Evolutionary conservation across 37 sponge, comb jelly and placozoan species (phyloP).

Genomic region (Beroe ovata): DNA sequence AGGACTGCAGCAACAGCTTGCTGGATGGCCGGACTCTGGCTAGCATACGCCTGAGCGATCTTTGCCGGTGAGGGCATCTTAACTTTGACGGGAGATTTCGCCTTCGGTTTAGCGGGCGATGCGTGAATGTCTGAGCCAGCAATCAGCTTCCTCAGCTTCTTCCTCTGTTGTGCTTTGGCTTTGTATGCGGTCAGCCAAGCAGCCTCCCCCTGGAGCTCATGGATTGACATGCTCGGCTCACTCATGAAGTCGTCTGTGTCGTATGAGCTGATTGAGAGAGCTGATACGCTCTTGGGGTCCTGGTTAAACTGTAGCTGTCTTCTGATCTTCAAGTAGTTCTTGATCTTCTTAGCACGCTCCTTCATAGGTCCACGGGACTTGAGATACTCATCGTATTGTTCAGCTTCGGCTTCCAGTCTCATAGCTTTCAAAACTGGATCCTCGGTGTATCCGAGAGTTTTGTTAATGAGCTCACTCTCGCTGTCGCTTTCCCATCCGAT

Average conservation of each 20-base stretch:
- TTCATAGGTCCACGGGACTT: neutral
- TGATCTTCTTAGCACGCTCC: constrained; percentile 13
- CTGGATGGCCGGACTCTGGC: constrained; percentile 6
- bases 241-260: constrained; percentile 64
- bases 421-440: constrained; percentile 53
- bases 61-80: constrained; percentile 36
- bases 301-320: constrained; percentile 5
- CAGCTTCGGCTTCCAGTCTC: constrained; percentile 60
- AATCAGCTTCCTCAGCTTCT: constrained; percentile 57
- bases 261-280: constrained; percentile 19
- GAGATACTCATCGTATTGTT: neutral
- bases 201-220: neutral
- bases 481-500: neutral
- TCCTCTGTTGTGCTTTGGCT: neutral
- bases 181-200: constrained; percentile 15
- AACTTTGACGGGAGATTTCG: constrained; percentile 37
- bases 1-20: constrained; percentile 28
- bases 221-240: neutral
- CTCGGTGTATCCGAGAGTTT: neutral
- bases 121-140: constrained; percentile 2
- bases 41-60: neutral
- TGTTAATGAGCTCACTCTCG: neutral
- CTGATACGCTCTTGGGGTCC: neutral
- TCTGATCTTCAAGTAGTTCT: neutral
- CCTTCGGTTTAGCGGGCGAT: neutral